Evolutionary conservation across 2,113 vertebrate species (phyloP).

Genomic region (Oreotrochilus melanogaster): DNA sequence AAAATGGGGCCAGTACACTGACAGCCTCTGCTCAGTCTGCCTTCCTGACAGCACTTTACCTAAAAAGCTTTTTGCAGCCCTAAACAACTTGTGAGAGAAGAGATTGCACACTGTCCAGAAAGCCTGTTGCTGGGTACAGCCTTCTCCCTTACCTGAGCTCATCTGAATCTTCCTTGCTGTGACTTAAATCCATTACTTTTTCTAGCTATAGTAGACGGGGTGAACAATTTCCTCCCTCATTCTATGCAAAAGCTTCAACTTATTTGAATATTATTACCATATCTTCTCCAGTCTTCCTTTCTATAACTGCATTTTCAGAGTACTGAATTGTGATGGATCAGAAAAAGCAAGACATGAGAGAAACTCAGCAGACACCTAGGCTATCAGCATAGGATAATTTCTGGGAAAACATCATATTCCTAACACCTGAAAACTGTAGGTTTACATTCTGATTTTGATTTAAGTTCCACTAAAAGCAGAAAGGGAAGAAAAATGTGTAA

Average conservation of each 20-base stretch:
- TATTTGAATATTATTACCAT: not conserved
- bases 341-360: not conserved
- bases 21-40: not conserved
- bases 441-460: not conserved
- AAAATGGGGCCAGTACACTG: accelerated
- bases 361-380: not conserved
- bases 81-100: not conserved
- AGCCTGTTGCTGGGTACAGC: not conserved
- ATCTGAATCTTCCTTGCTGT: not conserved
- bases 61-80: not conserved
- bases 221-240: not conserved
- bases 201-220: not conserved
- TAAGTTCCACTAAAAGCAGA: not conserved
- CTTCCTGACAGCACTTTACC: not conserved
- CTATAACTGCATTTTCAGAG: not conserved
- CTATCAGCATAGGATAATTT: not conserved
- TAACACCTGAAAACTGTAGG: not conserved
- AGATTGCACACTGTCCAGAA: not conserved
- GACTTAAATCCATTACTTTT: not conserved
- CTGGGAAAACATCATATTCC: not conserved
- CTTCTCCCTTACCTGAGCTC: not conserved
- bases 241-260: not conserved
- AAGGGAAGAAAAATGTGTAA: not conserved
- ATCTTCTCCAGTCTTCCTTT: not conserved
- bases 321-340: not conserved